Evolutionary conservation across 2,888 invertebrate genomes (phyloP), one percentile per base, ranked within the genome.

Genomic region (Amiota minor): DNA sequence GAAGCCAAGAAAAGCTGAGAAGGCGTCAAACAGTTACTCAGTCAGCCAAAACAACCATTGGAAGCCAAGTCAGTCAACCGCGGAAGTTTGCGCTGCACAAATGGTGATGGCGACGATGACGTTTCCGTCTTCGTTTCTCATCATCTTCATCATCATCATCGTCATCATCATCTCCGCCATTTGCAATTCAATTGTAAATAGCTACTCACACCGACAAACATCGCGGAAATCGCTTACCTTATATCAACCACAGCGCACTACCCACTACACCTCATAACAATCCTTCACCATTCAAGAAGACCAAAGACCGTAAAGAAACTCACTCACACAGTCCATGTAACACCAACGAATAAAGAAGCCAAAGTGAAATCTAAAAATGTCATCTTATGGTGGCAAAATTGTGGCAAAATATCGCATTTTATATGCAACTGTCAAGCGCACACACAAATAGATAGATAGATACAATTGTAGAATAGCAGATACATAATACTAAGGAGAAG

Each of bases 191-290:
- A 82, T 83, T 83, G 86, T 82, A 73, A 79, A 72, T 76, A 77
- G 84, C 85, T 85, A 78, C 84, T 82, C 84, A 14, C 62, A 14
- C n/a, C 47, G 47, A 16, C 65, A 65, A 78, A 75, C 68, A 72
- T 72, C 71, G 80, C 86, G 86, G 86, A 86, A 86, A 86, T 87
- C 86, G 81, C 85, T 87, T 84, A 81, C 84, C 82, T 35, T 35
- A 35, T 35, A 35, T 35, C 35, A 35, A 35, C 35, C 2, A 35
- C 35, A 35, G 75, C 79, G 80, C 77, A 76, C 78, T 76, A 80
- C 76, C 77, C 77, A 72, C 78, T 72, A 72, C 78, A 77, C 72
- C 73, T 49, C n/a, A n/a, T 76, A 69, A 50, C 59, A 35, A 23
- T 23, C 35, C 6, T 35, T 35, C 35, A 35, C 35, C 35, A 35